Evolutionary conservation across 2,797 vertebrate genomes (phyloP).

Genomic region (Poecilia gillii): DNA sequence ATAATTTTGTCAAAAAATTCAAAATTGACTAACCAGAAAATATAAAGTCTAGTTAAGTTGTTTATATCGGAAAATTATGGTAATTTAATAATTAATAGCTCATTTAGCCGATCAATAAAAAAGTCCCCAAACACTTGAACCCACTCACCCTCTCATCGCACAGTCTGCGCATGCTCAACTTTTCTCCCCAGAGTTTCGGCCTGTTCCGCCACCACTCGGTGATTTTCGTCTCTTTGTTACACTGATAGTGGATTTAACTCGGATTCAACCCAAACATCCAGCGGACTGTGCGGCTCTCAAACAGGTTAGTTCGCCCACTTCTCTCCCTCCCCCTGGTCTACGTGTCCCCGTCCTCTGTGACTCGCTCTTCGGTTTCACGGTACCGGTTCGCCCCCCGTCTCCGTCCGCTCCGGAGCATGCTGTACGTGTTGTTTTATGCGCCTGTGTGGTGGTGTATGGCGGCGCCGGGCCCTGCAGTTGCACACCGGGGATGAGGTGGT

Average conservation of each 20-base stretch:
- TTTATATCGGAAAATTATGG: background rate
- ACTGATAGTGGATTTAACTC: conserved; percentile 88
- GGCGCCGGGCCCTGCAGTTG: conserved; percentile 82
- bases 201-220: conserved; percentile 89
- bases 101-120: conserved; percentile 45
- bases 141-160: conserved; percentile 27
- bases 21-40: background rate
- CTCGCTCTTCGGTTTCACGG: conserved; percentile 42
- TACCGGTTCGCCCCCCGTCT: conserved; percentile 60
- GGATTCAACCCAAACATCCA: conserved; percentile 79
- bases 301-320: conserved; percentile 79
- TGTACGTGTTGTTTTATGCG: conserved; percentile 76
- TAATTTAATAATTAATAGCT: conserved; percentile 54
- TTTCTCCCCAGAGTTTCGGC: conserved; percentile 82
- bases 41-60: background rate
- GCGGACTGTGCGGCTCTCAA: conserved; percentile 73
- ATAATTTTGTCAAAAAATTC: background rate
- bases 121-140: conserved; percentile 28
- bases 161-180: conserved; percentile 85
- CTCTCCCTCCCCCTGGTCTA: conserved; percentile 11
- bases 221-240: conserved; percentile 99
- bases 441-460: conserved; percentile 71
- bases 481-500: conserved; percentile 63
- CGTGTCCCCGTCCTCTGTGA: conserved; percentile 30
- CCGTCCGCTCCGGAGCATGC: conserved; percentile 72